Conservation (phyloP, 2,888 invertebrate species). For the Microplitis manilae region DNA sequence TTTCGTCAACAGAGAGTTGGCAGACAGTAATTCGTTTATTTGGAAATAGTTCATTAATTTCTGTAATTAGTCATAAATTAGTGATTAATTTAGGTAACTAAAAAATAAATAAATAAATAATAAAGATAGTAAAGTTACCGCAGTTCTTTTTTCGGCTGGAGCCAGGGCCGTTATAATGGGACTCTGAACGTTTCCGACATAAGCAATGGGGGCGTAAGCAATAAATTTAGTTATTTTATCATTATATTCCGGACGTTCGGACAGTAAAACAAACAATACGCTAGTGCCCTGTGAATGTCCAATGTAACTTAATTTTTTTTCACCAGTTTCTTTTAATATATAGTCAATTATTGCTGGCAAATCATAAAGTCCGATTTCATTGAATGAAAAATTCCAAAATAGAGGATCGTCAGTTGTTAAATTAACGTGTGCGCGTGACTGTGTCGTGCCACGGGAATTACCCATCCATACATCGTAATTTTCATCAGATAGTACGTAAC, state of each 20-base stretch:
- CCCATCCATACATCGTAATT: slow-evolving; percentile 74
- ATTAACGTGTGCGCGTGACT: slow-evolving; percentile 74
- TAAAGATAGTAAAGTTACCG: background rate
- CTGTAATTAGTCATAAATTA: background rate
- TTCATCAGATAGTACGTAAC: slow-evolving; percentile 63
- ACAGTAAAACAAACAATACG: slow-evolving; percentile 68
- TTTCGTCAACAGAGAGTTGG: slow-evolving; percentile 59
- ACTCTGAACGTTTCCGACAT: slow-evolving; percentile 69
- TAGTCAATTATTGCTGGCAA: slow-evolving; percentile 76
- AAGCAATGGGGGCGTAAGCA: slow-evolving; percentile 71
- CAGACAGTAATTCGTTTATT: slow-evolving; percentile 58
- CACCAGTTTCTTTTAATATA: slow-evolving; percentile 72
- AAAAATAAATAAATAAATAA: background rate
- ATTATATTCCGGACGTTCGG: slow-evolving; percentile 71
- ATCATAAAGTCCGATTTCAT: slow-evolving; percentile 78
- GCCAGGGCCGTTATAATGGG: slow-evolving; percentile 65
- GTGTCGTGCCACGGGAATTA: slow-evolving; percentile 78
- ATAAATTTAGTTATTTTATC: slow-evolving; percentile 63
- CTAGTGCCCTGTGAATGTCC: slow-evolving; percentile 77
- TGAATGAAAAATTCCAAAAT: slow-evolving; percentile 73
- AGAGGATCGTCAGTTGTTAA: slow-evolving; percentile 61
- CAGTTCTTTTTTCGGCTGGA: too few relatives aligned
- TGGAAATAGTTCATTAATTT: slow-evolving; percentile 43
- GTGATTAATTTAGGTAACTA: background rate
- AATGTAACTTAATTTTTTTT: slow-evolving; percentile 73